Evolutionary conservation across 2,797 vertebrate genomes (phyloP).

Genomic region (Notolabrus celidotus): DNA sequence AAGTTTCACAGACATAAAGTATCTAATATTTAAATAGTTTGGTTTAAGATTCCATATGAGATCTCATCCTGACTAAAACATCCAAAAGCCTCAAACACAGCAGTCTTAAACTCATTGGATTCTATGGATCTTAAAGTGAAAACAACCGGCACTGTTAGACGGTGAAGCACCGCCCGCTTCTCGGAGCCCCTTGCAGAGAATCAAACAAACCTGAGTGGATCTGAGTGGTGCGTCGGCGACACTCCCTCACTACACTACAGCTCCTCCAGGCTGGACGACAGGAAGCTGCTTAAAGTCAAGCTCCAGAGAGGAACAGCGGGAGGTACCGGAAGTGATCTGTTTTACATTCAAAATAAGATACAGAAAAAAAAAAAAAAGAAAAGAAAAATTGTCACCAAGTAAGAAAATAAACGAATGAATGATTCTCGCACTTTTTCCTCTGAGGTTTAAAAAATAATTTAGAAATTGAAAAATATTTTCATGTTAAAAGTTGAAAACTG

Average conservation of each 20-base stretch:
- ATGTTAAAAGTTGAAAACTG: too few relatives aligned
- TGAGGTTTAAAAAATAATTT: too few relatives aligned
- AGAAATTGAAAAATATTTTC: too few relatives aligned
- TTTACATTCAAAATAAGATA: slow-evolving; percentile 45
- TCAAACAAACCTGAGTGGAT: background rate
- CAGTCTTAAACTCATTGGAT: background rate
- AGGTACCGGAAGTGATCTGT: background rate
- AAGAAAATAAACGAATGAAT: too few relatives aligned
- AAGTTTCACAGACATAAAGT: too few relatives aligned
- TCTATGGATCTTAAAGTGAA: background rate
- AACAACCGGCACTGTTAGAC: fast-evolving
- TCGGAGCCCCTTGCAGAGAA: background rate
- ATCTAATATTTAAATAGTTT: too few relatives aligned
- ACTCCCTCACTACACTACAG: slow-evolving; percentile 67
- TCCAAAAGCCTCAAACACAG: too few relatives aligned
- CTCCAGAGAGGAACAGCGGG: background rate
- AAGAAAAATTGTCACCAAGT: fast-evolving
- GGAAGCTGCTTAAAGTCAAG: slow-evolving; percentile 29
- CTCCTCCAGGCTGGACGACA: slow-evolving; percentile 55
- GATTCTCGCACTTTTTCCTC: too few relatives aligned
- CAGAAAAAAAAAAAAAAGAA: background rate
- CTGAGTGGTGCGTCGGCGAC: slow-evolving; percentile 47
- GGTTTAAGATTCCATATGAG: too few relatives aligned
- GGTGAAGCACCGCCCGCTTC: slow-evolving; percentile 42
- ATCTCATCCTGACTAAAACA: too few relatives aligned